These are phyloP conservation scores for Masticophis lateralis DNA, from an alignment of 2,797 vertebrate species.

Conservation along the genomic window DNA sequence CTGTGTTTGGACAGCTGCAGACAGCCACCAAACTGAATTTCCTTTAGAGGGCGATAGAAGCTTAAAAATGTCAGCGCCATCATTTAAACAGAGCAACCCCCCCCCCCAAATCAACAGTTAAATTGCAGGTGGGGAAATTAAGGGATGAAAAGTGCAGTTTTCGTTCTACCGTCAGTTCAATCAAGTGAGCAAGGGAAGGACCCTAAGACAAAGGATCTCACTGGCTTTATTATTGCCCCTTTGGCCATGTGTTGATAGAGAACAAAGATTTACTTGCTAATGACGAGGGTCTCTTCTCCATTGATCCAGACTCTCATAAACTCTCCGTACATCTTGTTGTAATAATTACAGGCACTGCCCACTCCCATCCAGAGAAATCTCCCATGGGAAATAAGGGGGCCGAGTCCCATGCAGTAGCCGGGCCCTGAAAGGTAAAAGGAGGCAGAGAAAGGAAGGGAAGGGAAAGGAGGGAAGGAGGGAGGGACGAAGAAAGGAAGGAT, in stretches of 20 bases:
- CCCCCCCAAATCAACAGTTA: neutral
- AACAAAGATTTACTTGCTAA: slow-evolving; percentile 82
- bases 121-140: neutral
- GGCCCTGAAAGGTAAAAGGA: slow-evolving; percentile 77
- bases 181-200: neutral
- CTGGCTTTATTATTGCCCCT: neutral
- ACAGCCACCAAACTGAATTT: neutral
- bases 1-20: neutral
- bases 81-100: neutral
- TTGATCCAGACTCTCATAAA: slow-evolving; percentile 91
- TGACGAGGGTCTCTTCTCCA: slow-evolving; percentile 90
- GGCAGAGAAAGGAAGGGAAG: neutral
- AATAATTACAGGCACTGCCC: slow-evolving; percentile 91
- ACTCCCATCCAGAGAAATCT: slow-evolving; percentile 94
- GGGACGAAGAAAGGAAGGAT: neutral
- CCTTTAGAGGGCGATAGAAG: slow-evolving; percentile 64
- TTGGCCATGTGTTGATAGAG: neutral
- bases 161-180: neutral
- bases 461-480: neutral
- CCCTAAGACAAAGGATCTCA: neutral
- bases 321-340: slow-evolving; percentile 89
- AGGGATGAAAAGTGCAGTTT: neutral
- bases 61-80: slow-evolving; percentile 41
- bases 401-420: slow-evolving; percentile 84
- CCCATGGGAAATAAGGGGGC: slow-evolving; percentile 84